Base-by-base conservation (phyloP, 2,888 invertebrate species). In the Hydropsyche betteni region DNA sequence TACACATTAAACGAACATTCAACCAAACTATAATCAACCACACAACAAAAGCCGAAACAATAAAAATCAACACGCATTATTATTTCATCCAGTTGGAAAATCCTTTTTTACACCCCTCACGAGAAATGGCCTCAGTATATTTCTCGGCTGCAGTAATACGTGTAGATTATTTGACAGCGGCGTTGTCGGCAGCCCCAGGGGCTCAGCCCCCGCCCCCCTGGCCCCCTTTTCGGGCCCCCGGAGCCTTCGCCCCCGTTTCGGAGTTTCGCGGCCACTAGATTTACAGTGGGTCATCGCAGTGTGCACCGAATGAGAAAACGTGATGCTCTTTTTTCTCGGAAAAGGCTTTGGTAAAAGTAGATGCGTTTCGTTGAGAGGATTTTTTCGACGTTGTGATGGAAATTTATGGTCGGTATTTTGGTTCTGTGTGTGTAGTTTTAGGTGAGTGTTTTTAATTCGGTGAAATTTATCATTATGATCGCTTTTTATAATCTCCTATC, bases 111-210 rank as follows among this genome's bases (percentile, higher is more conserved):
- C 8, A 12, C 58, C 72, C 72, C 58, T 8, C 55, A 58, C 36
- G 44, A 36, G 64, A 55, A n/a, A 8, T 16, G 16, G 38, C 44
- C 10, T 33, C 38, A 12, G 70, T 52, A 70, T 70, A 70, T 70
- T 72, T 50, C 34, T 64, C 33, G 55, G 38, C 50, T 61, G 72
- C 72, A 72, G 72, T 72, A 72, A 72, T 72, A 34, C 55, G 72
- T 72, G 72, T 72, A 61, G 55, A 72, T 72, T 72, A 72, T 72
- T 72, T 72, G 72, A 72, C 72, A 72, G 72, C 58, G 72, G 72
- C 38, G 14, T 34, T 44, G 70, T 44, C 7, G 70, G 24, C n/a
- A 14, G n/a, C n/a, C 55, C n/a, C 55, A 16, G 70, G 69, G 69
- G 69, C 14, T 24, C n/a, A 7, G 69, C n/a, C 33, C 53, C 6